Evolutionary conservation across 2,888 invertebrate genomes (phyloP).

Genomic region (Pseudeuparius sepicola): DNA sequence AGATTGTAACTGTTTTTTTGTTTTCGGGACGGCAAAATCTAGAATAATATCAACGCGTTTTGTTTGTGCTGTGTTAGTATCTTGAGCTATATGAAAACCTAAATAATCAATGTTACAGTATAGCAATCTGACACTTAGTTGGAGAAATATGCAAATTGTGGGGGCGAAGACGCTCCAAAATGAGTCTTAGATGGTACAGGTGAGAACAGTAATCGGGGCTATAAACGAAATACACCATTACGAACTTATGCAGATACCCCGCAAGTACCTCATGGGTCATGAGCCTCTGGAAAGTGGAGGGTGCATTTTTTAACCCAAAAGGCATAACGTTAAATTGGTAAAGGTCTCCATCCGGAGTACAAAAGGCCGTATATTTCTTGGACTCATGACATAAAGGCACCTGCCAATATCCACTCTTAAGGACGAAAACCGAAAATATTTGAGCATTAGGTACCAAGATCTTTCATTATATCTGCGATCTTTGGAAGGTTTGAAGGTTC

Average conservation of each 20-base stretch:
- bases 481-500: constrained; percentile 11
- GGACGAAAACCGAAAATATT: constrained; percentile 15
- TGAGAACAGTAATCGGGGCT: neutral
- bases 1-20: constrained; percentile 4
- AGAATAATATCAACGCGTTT: neutral
- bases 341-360: constrained; percentile 11
- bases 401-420: constrained; percentile 19
- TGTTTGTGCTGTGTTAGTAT: constrained; percentile 3
- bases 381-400: constrained; percentile 9
- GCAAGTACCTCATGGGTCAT: constrained; percentile 15
- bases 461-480: constrained; percentile 15
- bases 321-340: constrained; percentile 18
- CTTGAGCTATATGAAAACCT: constrained; percentile 6
- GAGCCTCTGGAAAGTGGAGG: constrained; percentile 14
- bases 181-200: neutral
- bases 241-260: constrained; percentile 14
- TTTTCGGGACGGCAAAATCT: constrained; percentile 3
- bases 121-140: constrained; percentile 5
- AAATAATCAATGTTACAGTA: constrained; percentile 5
- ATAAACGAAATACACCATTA: constrained; percentile 23
- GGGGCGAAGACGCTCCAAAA: neutral
- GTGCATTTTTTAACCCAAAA: constrained; percentile 16
- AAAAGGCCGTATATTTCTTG: constrained; percentile 16
- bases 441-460: constrained; percentile 11
- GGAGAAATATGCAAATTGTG: constrained; percentile 7